Evolutionary conservation across 2,888 invertebrate species (phyloP), one percentile per base, ranked within the genome.

Genomic region (Xanthia togata): DNA sequence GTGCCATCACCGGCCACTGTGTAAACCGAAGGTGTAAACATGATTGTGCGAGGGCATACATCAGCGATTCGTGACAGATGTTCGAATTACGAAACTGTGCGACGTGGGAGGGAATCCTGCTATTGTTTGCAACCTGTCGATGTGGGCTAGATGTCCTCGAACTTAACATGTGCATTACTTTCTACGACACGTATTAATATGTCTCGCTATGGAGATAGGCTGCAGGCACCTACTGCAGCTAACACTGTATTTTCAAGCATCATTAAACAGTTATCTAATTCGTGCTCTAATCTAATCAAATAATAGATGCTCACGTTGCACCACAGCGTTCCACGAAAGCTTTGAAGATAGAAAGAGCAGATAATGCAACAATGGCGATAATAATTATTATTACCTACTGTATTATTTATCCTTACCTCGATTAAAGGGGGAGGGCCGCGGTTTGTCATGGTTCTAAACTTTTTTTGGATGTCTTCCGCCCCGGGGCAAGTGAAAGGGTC

Each of bases 41-140:
- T 87, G 85, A 86, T 91, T 91, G 87, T 87, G 89, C 87, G 90
- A 91, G 91, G 90, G 90, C 93, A 93, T 93, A 93, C 86, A 93
- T 93, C 91, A 92, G 72, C 90, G 87, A 90, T 93, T 93, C 90
- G 91, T 89, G 91, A 93, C 94, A 94, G 93, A 93, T 94, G 93
- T 93, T 90, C 88, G 87, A 88, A 89, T 95, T 95, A 90, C 93
- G 91, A 93, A 90, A 94, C 87, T 73, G 68, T 63, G 80, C 81
- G 70, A 80, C 79, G 89, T 90, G 88, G 89, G 91, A 87, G 88
- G 57, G 86, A 85, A 75, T 78, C 77, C 72, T 79, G 73, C 70
- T 72, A 89, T 89, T 90, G 88, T 89, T 85, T 78, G 73, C 76
- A 82, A 88, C 78, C 83, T 82, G 86, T 75, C 70, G 38, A 69